Percentiles rank a stretch among this genome's conserved stretches.
These are phyloP conservation scores for Babyrousa celebensis DNA, from an alignment of 2,797 vertebrate genomes.

Conservation along the genomic window DNA sequence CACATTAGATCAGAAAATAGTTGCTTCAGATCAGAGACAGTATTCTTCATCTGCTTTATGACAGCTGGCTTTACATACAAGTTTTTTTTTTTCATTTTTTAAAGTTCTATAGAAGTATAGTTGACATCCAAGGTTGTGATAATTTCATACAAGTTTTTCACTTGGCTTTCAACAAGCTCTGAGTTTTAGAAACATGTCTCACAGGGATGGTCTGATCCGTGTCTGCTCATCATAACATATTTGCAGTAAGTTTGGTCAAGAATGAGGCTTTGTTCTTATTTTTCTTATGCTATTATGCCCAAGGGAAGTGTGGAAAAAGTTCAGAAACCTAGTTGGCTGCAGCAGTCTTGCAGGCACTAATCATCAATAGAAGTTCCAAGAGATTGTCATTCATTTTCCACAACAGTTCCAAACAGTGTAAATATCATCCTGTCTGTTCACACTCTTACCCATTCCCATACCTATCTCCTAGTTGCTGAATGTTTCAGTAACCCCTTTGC, in stretches of 20 bases:
- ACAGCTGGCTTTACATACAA: not conserved
- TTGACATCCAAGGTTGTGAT: too few relatives aligned
- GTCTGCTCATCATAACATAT: not conserved
- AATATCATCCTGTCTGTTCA: not conserved
- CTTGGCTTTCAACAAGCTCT: not conserved
- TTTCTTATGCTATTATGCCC: not conserved
- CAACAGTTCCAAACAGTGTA: not conserved
- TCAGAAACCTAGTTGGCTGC: not conserved
- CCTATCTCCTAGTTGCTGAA: not conserved
- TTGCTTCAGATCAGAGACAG: not conserved
- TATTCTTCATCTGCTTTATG: not conserved
- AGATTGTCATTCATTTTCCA: slow-evolving; percentile 4
- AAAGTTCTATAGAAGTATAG: too few relatives aligned
- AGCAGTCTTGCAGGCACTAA: not conserved
- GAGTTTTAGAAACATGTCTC: not conserved
- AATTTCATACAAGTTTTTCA: not conserved
- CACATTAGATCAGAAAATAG: not conserved
- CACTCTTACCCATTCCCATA: not conserved
- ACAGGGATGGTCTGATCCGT: not conserved
- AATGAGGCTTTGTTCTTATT: not conserved
- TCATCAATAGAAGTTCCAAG: not conserved
- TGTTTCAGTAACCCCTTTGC: not conserved
- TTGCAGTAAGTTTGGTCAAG: not conserved
- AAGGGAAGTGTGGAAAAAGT: not conserved
- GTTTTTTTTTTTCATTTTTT: too few relatives aligned